Conservation (phyloP, 2,797 vertebrate genomes). For the Sphaeramia orbicularis region DNA sequence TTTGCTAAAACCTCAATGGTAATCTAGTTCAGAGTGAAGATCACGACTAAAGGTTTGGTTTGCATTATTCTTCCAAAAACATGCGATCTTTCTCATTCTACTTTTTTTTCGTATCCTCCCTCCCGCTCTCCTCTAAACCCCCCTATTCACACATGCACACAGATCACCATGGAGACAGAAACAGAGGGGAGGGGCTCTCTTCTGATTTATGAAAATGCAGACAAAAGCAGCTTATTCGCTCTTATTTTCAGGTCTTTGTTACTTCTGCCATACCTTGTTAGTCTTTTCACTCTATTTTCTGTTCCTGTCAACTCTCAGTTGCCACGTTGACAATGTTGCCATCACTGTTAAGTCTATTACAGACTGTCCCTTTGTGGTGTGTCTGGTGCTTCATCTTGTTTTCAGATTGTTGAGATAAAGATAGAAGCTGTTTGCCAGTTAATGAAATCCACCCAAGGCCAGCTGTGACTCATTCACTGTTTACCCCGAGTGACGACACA, state of each 20-base stretch:
- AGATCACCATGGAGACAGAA: constrained; percentile 64
- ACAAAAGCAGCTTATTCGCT: constrained; percentile 8
- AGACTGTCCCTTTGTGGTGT: not conserved
- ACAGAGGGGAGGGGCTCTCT: constrained; percentile 19
- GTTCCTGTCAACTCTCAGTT: constrained; percentile 12
- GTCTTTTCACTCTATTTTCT: not conserved
- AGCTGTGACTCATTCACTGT: constrained; percentile 63
- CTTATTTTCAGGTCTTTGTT: constrained; percentile 12
- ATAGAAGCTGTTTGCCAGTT: constrained; percentile 45
- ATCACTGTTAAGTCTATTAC: not conserved
- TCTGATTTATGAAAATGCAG: constrained; percentile 37
- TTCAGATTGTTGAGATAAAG: constrained; percentile 48
- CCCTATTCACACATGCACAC: constrained; percentile 20
- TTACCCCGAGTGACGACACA: constrained; percentile 57
- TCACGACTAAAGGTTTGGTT: no score
- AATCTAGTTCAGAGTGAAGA: no score
- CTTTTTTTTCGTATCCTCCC: constrained; percentile 28
- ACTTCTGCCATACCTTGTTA: constrained; percentile 8
- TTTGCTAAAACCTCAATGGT: no score
- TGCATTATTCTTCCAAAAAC: no score
- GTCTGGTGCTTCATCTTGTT: constrained; percentile 21
- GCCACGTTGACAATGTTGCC: not conserved
- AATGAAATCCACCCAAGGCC: constrained; percentile 69
- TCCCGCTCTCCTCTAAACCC: not conserved
- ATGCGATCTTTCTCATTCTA: constrained; percentile 22